These are phyloP conservation scores for Drosophila phalerata DNA, from an alignment of 2,888 invertebrate genomes.

Conservation along the genomic window DNA sequence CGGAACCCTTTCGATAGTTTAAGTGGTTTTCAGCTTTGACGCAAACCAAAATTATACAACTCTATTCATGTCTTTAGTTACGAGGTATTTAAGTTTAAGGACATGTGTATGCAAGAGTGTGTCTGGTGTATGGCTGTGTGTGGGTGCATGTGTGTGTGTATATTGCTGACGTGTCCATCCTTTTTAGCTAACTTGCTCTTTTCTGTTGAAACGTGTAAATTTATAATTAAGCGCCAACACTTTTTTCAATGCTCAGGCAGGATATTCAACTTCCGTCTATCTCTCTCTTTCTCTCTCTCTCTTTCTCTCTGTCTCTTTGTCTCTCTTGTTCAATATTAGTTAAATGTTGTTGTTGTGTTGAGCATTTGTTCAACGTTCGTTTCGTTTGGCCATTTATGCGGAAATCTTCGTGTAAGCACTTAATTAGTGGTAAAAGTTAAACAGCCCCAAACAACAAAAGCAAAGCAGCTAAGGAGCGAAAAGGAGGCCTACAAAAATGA, in stretches of 20 bases:
- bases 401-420: slow-evolving; percentile 80
- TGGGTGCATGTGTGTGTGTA: slow-evolving; percentile 27
- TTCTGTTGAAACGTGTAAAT: slow-evolving; percentile 75
- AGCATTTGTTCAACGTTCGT: slow-evolving; percentile 30
- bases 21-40: no score
- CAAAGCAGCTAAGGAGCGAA: slow-evolving; percentile 18
- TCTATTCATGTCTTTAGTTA: slow-evolving; percentile 3
- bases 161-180: slow-evolving; percentile 69
- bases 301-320: slow-evolving; percentile 12
- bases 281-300: slow-evolving; percentile 15
- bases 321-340: slow-evolving; percentile 20
- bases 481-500: slow-evolving; percentile 27
- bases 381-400: slow-evolving; percentile 57
- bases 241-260: slow-evolving; percentile 53
- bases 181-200: slow-evolving; percentile 77
- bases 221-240: slow-evolving; percentile 78
- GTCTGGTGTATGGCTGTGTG: slow-evolving; percentile 7
- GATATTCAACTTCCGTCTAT: slow-evolving; percentile 36
- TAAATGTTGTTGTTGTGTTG: slow-evolving; percentile 9
- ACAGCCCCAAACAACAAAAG: slow-evolving; percentile 52
- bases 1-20: no score
- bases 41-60: slow-evolving; percentile 3
- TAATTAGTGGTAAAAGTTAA: slow-evolving; percentile 81
- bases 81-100: slow-evolving; percentile 18
- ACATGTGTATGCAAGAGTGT: slow-evolving; percentile 36